phyloP scores from a whole-genome alignment of 2,888 invertebrate genomes.

The Cyaniris semiargus region DNA sequence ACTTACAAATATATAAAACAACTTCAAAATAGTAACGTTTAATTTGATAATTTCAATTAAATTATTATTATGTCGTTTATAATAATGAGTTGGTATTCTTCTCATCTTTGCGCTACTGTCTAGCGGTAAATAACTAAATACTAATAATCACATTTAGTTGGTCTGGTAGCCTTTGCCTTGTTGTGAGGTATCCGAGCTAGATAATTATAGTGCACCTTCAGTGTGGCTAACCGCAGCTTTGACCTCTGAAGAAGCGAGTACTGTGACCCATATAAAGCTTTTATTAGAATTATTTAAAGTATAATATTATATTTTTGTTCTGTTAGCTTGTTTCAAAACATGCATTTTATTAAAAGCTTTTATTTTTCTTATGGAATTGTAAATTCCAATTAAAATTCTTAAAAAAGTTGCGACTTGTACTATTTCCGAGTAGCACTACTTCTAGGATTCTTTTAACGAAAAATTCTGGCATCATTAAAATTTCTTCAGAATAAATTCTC shows the following conservation, averaged over 20 bases:
- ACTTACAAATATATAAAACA: too few species aligned
- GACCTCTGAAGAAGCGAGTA: background rate
- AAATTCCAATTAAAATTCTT: background rate
- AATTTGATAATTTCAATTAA: too few species aligned
- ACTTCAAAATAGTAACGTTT: too few species aligned
- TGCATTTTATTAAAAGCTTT: too few species aligned
- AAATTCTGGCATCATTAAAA: background rate
- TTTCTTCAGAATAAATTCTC: background rate
- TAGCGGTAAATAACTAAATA: background rate
- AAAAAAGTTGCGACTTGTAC: background rate
- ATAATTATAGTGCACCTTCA: background rate
- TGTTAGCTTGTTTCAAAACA: background rate
- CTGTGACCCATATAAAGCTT: background rate
- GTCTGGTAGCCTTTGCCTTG: slow-evolving; percentile 11
- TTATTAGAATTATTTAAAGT: background rate
- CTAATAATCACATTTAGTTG: background rate
- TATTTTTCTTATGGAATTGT: too few species aligned
- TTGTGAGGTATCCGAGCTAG: background rate
- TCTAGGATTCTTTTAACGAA: background rate
- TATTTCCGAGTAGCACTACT: background rate
- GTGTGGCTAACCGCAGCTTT: background rate
- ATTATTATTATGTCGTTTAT: too few species aligned
- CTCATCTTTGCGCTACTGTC: background rate
- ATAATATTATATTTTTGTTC: too few species aligned
- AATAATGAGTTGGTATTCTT: too few species aligned